Conservation (phyloP, 1,140 invertebrate species). For the Aphis gossypii region DNA sequence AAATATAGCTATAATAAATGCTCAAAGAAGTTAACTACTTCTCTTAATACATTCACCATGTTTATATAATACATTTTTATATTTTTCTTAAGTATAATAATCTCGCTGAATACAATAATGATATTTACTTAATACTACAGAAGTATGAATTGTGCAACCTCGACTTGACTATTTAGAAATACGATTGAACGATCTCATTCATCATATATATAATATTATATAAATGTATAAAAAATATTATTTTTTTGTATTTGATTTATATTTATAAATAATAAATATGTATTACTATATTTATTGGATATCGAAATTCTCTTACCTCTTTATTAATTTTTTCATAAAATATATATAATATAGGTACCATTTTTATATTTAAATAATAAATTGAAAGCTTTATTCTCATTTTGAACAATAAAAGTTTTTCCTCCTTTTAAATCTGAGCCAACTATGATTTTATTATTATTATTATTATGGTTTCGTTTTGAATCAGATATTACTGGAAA, state of each 20-base stretch:
- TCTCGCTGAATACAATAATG: neutral
- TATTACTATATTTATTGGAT: neutral
- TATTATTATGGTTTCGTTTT: neutral
- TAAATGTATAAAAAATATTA: no score
- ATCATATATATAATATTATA: neutral
- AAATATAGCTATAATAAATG: no score
- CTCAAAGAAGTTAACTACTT: no score
- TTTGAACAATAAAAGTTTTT: conserved; percentile 7
- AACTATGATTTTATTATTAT: neutral
- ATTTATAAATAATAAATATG: no score
- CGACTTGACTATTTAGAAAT: neutral
- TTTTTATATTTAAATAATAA: neutral
- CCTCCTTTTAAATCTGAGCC: neutral
- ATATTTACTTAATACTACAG: neutral
- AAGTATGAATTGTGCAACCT: neutral
- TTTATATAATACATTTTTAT: neutral
- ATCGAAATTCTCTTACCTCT: neutral
- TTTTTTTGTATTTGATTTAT: no score
- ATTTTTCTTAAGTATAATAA: neutral
- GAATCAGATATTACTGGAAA: conserved; percentile 8
- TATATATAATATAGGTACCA: neutral
- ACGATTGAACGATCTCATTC: neutral
- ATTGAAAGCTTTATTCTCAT: neutral
- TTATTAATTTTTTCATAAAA: neutral
- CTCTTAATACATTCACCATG: no score